A percentile compares a stretch with the other conserved stretches of the same genome.
These are phyloP conservation scores for Loripinus fragilis DNA, from an alignment of 2,888 invertebrate genomes.

Conservation along the genomic window DNA sequence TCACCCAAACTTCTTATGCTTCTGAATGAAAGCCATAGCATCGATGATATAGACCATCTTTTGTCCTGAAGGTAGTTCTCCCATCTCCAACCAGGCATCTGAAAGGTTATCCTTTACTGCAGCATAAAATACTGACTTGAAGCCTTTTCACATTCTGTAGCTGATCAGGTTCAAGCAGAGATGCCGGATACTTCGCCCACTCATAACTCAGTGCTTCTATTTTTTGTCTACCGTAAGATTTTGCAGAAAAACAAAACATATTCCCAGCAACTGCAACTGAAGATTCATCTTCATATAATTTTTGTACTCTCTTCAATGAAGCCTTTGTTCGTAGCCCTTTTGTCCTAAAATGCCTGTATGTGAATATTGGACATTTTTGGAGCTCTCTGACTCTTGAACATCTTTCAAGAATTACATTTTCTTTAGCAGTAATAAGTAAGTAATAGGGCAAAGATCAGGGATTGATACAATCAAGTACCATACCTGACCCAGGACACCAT, in stretches of 20 bases:
- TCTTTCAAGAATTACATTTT: no score
- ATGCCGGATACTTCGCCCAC: neutral
- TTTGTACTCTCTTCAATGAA: no score
- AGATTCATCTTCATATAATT: neutral
- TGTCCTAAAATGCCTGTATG: no score
- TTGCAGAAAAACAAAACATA: neutral
- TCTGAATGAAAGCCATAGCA: conserved; percentile 5
- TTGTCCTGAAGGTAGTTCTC: neutral
- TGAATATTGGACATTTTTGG: no score
- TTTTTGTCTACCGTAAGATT: neutral
- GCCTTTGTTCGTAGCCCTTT: no score
- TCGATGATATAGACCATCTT: neutral
- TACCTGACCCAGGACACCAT: no score
- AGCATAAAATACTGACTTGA: neutral
- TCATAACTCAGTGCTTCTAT: neutral
- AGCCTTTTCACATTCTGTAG: neutral
- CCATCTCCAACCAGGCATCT: neutral
- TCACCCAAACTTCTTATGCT: neutral
- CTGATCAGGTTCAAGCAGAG: neutral
- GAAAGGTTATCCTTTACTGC: neutral
- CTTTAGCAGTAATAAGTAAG: no score
- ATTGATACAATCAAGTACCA: no score
- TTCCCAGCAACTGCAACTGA: conserved; percentile 2
- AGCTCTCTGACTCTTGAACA: no score
- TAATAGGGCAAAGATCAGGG: no score